These are phyloP conservation scores for Thaleichthys pacificus DNA, from an alignment of 2,797 vertebrate genomes.

Conservation along the genomic window DNA sequence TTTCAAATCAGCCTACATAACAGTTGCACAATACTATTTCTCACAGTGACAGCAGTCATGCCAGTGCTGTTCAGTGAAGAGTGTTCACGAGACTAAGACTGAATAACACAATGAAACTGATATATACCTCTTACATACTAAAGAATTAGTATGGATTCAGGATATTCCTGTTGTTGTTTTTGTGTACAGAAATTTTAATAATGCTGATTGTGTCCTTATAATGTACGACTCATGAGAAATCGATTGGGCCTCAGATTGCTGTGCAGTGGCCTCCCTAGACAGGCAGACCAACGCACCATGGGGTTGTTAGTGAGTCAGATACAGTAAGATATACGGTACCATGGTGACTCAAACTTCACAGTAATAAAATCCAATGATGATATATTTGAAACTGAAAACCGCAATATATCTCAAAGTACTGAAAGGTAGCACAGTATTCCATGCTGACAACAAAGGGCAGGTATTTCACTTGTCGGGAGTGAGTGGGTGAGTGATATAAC, in stretches of 20 bases:
- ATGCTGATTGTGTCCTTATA: background rate
- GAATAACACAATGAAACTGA: background rate
- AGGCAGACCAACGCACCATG: slow-evolving; percentile 18
- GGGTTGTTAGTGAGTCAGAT: background rate
- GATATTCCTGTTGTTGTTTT: background rate
- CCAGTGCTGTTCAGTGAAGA: background rate
- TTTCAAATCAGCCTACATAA: slow-evolving; percentile 5
- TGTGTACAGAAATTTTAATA: background rate
- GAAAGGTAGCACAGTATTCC: background rate
- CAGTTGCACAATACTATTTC: background rate
- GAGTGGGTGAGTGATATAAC: slow-evolving; percentile 28
- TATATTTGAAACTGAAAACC: slow-evolving; percentile 15
- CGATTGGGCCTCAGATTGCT: background rate
- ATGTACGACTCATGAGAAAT: slow-evolving; percentile 7
- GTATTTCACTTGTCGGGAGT: slow-evolving; percentile 22
- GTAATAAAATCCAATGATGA: slow-evolving; percentile 16
- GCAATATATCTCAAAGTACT: slow-evolving; percentile 5
- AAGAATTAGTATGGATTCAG: background rate
- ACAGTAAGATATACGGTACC: background rate
- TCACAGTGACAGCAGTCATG: background rate
- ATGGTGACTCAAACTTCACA: slow-evolving; percentile 32
- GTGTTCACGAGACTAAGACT: background rate
- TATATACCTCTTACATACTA: background rate
- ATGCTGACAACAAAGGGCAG: slow-evolving; percentile 23
- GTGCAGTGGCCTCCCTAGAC: background rate